phyloP scores from a whole-genome alignment of 2,888 invertebrate genomes.

The Mantis religiosa region DNA sequence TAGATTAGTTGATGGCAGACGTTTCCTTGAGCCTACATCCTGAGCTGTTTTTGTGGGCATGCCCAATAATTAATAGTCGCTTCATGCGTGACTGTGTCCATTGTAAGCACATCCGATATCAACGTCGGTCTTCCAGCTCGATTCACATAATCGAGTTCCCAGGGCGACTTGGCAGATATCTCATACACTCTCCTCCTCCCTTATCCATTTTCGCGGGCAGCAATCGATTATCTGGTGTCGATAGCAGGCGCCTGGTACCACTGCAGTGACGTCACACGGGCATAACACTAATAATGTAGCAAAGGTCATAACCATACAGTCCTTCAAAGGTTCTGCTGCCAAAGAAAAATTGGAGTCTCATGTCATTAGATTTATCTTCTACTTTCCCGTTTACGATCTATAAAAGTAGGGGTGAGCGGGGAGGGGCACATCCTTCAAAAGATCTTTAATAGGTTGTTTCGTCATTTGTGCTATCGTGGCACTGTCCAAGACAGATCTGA shows the following conservation, averaged over 20 bases:
- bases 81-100: neutral
- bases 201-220: neutral
- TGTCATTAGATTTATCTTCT: neutral
- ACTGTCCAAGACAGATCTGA: too few species aligned
- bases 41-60: too few species aligned
- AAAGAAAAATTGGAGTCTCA: neutral
- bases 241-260: neutral
- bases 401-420: too few species aligned
- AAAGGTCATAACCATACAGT: neutral
- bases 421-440: too few species aligned
- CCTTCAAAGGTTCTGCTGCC: neutral
- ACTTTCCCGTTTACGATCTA: too few species aligned
- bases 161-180: neutral
- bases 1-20: too few species aligned
- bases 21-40: too few species aligned
- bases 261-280: conserved; percentile 1
- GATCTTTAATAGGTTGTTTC: too few species aligned
- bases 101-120: neutral
- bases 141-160: neutral
- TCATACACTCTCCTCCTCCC: neutral
- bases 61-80: neutral
- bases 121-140: neutral
- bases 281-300: neutral
- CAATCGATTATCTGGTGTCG: conserved; percentile 15
- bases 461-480: too few species aligned